These are phyloP conservation scores for Tethya wilhelma DNA, from an alignment of 37 sponge, comb jelly and placozoan genomes.

Conservation along the genomic window DNA sequence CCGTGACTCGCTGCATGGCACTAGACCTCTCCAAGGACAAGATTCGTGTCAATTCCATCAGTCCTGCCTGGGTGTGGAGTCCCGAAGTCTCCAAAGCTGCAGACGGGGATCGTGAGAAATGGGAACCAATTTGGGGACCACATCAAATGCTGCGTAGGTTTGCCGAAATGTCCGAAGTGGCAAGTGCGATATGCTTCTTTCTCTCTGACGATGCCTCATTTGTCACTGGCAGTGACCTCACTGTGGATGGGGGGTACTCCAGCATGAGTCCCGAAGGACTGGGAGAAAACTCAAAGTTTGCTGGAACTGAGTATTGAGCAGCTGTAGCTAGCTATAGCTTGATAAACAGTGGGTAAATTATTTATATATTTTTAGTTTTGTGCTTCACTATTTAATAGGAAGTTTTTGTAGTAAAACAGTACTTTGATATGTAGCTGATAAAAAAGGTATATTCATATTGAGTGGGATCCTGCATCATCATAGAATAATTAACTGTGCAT, in stretches of 20 bases:
- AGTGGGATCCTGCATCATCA: too few species aligned
- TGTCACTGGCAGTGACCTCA: slow-evolving; percentile 76
- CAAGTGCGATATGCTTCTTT: slow-evolving; percentile 72
- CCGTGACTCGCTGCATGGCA: slow-evolving; percentile 87
- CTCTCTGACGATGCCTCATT: slow-evolving; percentile 82
- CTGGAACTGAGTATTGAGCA: slow-evolving; percentile 73
- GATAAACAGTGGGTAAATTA: too few species aligned
- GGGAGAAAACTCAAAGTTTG: slow-evolving; percentile 77
- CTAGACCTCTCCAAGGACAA: slow-evolving; percentile 71
- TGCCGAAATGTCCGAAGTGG: slow-evolving; percentile 68
- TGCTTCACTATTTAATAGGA: too few species aligned
- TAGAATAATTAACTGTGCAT: too few species aligned
- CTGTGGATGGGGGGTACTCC: slow-evolving; percentile 87
- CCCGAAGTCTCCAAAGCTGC: slow-evolving; percentile 92
- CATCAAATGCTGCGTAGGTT: slow-evolving; percentile 82
- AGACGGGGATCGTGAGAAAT: slow-evolving; percentile 73
- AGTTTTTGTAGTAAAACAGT: too few species aligned
- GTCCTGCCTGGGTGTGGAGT: slow-evolving; percentile 90
- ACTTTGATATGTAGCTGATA: too few species aligned
- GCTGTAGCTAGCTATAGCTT: too few species aligned
- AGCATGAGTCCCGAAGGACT: slow-evolving; percentile 84
- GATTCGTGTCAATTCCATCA: slow-evolving; percentile 82
- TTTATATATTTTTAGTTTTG: too few species aligned
- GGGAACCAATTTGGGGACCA: slow-evolving; percentile 85
- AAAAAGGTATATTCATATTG: too few species aligned